Evolutionary conservation across 2,113 vertebrate genomes (phyloP).

Genomic region (Eonycteris spelaea): DNA sequence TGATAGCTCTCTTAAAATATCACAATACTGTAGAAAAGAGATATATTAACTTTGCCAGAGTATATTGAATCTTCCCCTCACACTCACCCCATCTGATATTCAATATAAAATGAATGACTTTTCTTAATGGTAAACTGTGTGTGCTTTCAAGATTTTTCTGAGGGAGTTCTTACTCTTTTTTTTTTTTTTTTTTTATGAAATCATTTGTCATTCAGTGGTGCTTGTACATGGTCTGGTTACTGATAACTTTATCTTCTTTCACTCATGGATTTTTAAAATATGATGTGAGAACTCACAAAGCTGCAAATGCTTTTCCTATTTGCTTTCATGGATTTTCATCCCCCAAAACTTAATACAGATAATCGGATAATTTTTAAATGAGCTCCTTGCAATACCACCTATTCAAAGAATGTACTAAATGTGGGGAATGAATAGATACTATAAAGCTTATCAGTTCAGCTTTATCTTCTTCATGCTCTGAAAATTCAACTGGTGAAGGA

Average conservation of each 20-base stretch:
- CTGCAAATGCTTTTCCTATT: background rate
- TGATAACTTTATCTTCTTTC: background rate
- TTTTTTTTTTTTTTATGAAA: constrained; percentile 23
- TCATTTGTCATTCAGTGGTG: background rate
- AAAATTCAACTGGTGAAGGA: background rate
- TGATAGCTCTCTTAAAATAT: background rate
- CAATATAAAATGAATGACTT: background rate
- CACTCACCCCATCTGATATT: background rate
- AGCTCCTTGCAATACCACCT: background rate
- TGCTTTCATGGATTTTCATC: background rate
- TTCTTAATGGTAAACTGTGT: background rate
- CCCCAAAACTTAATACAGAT: background rate
- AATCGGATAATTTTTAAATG: background rate
- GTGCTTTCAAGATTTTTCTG: background rate
- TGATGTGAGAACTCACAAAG: background rate
- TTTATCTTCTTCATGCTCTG: constrained; percentile 11
- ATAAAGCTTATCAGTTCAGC: background rate
- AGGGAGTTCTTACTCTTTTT: background rate
- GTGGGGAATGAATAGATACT: background rate
- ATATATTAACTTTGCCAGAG: background rate
- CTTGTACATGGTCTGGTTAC: background rate
- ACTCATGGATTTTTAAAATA: background rate
- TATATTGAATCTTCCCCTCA: background rate
- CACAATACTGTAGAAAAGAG: background rate
- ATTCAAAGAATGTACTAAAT: constrained; percentile 34